A percentile compares a stretch with the other conserved stretches of the same genome.
These are phyloP conservation scores for Intellagama lesueurii DNA, from an alignment of 2,797 vertebrate species.

Conservation along the genomic window DNA sequence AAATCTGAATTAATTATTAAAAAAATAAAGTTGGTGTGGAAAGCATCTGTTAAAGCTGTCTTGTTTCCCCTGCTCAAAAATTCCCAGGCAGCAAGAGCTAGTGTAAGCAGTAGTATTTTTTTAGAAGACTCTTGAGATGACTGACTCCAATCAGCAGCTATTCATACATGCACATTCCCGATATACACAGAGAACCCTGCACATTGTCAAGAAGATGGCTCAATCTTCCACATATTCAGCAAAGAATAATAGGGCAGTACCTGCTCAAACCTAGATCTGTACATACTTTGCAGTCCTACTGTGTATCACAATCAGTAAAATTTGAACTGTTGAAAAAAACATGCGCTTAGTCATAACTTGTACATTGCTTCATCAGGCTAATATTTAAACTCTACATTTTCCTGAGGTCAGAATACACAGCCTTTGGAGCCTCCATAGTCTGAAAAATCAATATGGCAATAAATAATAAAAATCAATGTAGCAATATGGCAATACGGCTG, in stretches of 20 bases:
- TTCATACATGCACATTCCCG: background rate
- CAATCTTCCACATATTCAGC: background rate
- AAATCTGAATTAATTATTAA: background rate
- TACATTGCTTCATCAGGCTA: conserved; percentile 19
- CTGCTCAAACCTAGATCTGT: background rate
- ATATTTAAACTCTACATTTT: conserved; percentile 34
- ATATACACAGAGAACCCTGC: background rate
- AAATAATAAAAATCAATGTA: conserved; percentile 1
- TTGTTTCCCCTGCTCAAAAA: background rate
- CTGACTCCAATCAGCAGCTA: background rate
- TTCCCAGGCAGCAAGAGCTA: background rate
- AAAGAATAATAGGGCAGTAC: background rate
- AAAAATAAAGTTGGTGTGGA: background rate
- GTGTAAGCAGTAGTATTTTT: background rate
- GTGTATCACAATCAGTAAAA: background rate
- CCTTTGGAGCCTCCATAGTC: background rate
- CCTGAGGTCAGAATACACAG: conserved; percentile 11
- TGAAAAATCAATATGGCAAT: background rate
- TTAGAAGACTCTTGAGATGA: background rate
- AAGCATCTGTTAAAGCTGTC: background rate
- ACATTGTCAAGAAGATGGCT: background rate
- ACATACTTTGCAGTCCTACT: background rate
- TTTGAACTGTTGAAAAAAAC: background rate
- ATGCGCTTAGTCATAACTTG: conserved; percentile 22
- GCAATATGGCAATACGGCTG: background rate